A percentile compares a stretch with the other conserved stretches of the same genome.
phyloP scores from a whole-genome alignment of 2,113 vertebrate genomes.

The Butastur rufipennis region DNA sequence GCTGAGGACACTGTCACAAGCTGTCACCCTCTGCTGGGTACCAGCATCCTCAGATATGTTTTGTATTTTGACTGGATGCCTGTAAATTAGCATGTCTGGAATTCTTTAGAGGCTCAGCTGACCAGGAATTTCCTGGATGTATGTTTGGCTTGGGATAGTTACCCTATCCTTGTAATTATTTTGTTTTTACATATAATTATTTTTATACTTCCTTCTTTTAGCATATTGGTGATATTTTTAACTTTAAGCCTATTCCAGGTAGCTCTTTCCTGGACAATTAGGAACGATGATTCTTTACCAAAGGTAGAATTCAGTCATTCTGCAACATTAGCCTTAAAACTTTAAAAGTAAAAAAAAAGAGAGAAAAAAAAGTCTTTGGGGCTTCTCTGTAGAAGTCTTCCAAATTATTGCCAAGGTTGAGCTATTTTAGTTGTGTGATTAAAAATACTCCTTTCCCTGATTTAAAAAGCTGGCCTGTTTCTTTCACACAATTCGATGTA shows the following conservation, averaged over 20 bases:
- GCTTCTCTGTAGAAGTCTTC: neutral
- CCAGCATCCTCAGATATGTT: neutral
- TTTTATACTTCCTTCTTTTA: neutral
- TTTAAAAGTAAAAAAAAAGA: neutral
- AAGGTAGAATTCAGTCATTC: neutral
- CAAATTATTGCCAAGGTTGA: neutral
- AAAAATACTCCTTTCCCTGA: neutral
- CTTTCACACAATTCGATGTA: neutral
- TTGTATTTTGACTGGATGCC: neutral
- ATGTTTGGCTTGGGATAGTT: neutral
- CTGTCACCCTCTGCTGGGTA: neutral
- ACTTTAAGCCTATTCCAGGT: neutral
- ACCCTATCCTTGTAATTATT: conserved; percentile 25
- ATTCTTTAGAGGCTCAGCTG: conserved; percentile 10
- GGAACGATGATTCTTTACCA: neutral
- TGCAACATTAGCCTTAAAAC: neutral
- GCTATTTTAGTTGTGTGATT: neutral
- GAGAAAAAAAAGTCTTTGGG: neutral
- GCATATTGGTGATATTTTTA: neutral
- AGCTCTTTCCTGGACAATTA: neutral
- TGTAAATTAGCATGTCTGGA: conserved; percentile 11
- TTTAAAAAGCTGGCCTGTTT: neutral
- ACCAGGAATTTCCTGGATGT: neutral
- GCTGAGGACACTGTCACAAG: neutral
- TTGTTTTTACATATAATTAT: neutral